Conservation (phyloP, 2,888 invertebrate species). For the Neoascia interrupta region DNA sequence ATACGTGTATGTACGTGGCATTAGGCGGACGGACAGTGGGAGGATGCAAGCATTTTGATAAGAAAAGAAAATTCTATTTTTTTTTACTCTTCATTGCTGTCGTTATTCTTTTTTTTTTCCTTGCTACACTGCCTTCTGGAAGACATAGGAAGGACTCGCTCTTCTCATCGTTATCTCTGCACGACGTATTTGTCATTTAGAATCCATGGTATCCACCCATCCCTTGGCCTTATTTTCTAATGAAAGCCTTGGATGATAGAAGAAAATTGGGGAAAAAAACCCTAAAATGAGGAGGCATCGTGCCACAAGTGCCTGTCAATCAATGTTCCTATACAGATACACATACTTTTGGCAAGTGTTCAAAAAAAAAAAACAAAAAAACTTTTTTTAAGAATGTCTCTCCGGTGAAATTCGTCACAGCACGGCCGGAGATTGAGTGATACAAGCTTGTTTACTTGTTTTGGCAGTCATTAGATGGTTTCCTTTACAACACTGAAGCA, state of each 20-base stretch:
- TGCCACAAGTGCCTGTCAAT: conserved; percentile 57
- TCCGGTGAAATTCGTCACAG: background rate
- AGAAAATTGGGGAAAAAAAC: conserved; percentile 4
- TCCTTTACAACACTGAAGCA: too few relatives aligned
- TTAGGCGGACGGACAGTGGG: background rate
- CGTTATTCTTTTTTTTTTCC: conserved; percentile 3
- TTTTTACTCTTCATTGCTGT: conserved; percentile 5
- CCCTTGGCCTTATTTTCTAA: conserved; percentile 16
- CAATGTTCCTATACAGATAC: conserved; percentile 31
- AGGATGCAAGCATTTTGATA: conserved; percentile 42
- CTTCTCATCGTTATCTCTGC: conserved; percentile 46
- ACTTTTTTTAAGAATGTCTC: background rate
- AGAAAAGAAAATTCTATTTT: conserved; percentile 13
- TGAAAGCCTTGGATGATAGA: background rate
- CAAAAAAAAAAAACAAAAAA: conserved; percentile 4
- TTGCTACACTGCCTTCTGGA: conserved; percentile 2
- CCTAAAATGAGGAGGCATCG: conserved; percentile 43
- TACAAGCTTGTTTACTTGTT: conserved; percentile 34
- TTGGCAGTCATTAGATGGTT: conserved; percentile 24
- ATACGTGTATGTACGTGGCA: conserved; percentile 16
- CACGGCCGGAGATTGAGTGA: conserved; percentile 36
- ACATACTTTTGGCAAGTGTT: too few relatives aligned
- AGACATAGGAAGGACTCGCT: conserved; percentile 48
- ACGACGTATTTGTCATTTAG: conserved; percentile 52
- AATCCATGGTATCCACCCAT: conserved; percentile 34